Evolutionary conservation across 1,140 invertebrate species (phyloP).

Genomic region (Drosophila lowei): DNA sequence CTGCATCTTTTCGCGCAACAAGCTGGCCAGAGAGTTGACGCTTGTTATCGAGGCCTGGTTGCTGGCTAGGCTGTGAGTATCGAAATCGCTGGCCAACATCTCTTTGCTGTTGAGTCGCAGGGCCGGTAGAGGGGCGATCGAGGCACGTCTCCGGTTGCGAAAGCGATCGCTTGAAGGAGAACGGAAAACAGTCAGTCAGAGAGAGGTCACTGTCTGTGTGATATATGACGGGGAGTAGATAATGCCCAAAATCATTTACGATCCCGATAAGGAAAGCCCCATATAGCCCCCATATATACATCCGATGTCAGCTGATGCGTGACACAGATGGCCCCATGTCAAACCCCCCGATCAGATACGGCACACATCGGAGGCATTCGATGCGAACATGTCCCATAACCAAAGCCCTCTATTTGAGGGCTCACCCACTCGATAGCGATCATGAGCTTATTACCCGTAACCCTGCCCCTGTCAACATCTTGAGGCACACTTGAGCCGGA

Average conservation of each 20-base stretch:
- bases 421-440: constrained; percentile 7
- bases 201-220: constrained; percentile 5
- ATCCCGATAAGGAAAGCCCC: constrained; percentile 4
- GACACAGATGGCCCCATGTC: not conserved
- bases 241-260: constrained; percentile 10
- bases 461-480: no score
- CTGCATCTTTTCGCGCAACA: constrained; percentile 91
- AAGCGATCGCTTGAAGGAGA: constrained; percentile 68
- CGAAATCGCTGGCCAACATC: constrained; percentile 82
- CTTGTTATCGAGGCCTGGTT: constrained; percentile 88
- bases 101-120: constrained; percentile 79
- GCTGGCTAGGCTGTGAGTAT: constrained; percentile 79
- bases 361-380: no score
- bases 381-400: no score
- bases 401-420: no score
- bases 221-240: not conserved
- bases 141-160: constrained; percentile 74
- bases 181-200: not conserved
- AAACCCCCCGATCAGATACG: not conserved
- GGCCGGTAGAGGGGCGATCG: constrained; percentile 78
- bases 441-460: constrained; percentile 1
- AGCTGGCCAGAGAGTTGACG: constrained; percentile 91
- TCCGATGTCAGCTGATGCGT: constrained; percentile 7
- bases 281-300: not conserved
- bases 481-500: not conserved